Conservation (phyloP, 2,113 vertebrate species). For the Campylomormyrus tamandua region DNA sequence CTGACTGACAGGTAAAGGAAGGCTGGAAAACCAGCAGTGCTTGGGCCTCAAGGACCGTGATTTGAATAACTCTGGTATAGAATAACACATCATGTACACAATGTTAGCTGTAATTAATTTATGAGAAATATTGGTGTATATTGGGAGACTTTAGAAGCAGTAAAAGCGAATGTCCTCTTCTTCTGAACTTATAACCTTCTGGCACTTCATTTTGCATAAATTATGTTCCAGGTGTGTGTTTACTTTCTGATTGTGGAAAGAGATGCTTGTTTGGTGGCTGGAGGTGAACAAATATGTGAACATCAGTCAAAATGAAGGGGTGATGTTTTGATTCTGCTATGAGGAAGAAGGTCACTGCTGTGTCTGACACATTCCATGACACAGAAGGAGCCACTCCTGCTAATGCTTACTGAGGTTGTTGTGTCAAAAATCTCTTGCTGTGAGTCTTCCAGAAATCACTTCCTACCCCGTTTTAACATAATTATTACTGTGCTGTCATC, state of each 20-base stretch:
- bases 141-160: background rate
- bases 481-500: background rate
- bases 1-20: too few species aligned
- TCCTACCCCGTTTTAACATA: background rate
- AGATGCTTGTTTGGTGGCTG: background rate
- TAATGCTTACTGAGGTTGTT: conserved; percentile 5
- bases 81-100: background rate
- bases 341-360: conserved; percentile 18
- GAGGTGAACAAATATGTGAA: conserved; percentile 37
- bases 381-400: background rate
- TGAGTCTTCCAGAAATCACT: background rate
- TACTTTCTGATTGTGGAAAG: background rate
- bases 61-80: too few species aligned
- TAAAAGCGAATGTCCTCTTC: background rate
- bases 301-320: conserved; percentile 17
- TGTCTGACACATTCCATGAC: background rate
- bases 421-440: background rate
- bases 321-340: background rate
- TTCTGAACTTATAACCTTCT: background rate
- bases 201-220: background rate
- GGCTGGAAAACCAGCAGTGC: too few species aligned
- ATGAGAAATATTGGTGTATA: background rate
- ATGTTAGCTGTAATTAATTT: background rate
- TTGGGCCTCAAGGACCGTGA: too few species aligned
- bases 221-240: background rate